These are phyloP conservation scores for Lissonota sp. DNA, from an alignment of 2,888 invertebrate genomes.

Conservation along the genomic window DNA sequence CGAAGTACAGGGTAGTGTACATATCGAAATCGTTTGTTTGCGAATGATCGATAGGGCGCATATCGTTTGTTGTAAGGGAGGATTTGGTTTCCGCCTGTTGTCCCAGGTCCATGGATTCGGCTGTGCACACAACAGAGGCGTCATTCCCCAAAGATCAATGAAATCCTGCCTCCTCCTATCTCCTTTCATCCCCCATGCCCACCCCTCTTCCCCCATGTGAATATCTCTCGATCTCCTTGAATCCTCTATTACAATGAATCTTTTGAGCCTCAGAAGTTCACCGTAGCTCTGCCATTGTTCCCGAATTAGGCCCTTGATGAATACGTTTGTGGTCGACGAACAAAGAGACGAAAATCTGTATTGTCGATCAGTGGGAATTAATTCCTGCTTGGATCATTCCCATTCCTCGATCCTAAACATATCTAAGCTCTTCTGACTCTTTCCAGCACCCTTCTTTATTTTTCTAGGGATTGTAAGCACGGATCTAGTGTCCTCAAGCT, in stretches of 20 bases:
- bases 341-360: conserved; percentile 14
- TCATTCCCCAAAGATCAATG: conserved; percentile 4
- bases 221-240: neutral
- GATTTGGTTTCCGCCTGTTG: neutral
- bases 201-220: neutral
- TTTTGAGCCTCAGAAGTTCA: neutral
- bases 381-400: neutral
- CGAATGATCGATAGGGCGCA: conserved; percentile 5
- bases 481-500: too few relatives aligned
- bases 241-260: neutral
- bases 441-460: too few relatives aligned
- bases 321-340: conserved; percentile 7
- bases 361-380: conserved; percentile 25
- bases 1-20: neutral
- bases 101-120: neutral
- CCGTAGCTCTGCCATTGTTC: neutral
- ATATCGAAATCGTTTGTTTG: conserved; percentile 2
- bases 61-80: neutral
- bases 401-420: too few relatives aligned
- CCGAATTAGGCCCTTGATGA: neutral
- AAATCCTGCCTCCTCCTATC: neutral
- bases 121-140: neutral
- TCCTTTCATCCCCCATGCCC: neutral
- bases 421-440: too few relatives aligned
- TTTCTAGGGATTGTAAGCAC: too few relatives aligned